Evolutionary conservation across 30 jellyfish, hydroid and myxozoan species (phyloP), one percentile per base, ranked within the genome.

Genomic region (Catostylus mosaicus): DNA sequence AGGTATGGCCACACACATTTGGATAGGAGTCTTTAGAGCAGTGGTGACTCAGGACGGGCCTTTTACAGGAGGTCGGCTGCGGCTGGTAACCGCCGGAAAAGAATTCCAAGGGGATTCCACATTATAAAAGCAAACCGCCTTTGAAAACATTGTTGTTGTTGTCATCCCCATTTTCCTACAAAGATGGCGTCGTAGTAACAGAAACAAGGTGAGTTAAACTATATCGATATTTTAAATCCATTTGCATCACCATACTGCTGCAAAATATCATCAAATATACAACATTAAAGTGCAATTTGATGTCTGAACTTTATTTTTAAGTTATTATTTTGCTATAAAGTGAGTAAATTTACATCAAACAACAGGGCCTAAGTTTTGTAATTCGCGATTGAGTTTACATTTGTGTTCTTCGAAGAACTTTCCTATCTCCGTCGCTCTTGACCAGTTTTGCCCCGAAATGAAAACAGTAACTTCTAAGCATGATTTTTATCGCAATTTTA

Each of bases 141-240:
- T 74, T 74, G 52, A 51, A 74, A 37, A 31, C 86, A 56, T 40
- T 74, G 86, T 79, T 79, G 59, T 79, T 79, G 90, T 61, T 64
- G 90, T 79, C 90, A 23, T 79, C 90, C 81, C 82, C 74, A 65
- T 20, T 62, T 66, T 79, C 20, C 14, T 59, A 4, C 68, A 61
- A 79, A 79, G 73, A 79, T 79, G 90, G 90, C 90, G 82, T 45
- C 82, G 81, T 47, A 62, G 37, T 19, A 38, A 36, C 32, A 43
- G 63, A 22, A 46, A 40, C 66, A 33, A 43, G 66, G 82, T 70
- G 40, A 70, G 82, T 70, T 16, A 40, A 38, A 62, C 3, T 2
- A 70, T 1, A 20, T 46, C 62, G 45, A 19, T 12, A 19, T 69
- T 72, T 45, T 47, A 32, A 20, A 72, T 72, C 83, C 68, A 24